Conservation (phyloP, 2,797 vertebrate genomes). For the Todus mexicanus region DNA sequence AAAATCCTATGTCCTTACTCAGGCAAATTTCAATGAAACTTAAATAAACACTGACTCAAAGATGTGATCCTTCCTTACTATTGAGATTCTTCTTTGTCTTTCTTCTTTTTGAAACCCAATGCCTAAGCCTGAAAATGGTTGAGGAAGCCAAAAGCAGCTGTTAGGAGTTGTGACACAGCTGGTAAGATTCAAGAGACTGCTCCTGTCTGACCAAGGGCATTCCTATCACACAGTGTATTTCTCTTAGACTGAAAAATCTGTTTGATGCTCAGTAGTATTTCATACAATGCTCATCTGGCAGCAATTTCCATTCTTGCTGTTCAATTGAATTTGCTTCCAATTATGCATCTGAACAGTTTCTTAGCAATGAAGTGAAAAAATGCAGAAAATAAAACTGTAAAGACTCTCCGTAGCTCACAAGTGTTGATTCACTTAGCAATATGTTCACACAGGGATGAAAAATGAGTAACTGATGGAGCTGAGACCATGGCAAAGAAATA, state of each 20-base stretch:
- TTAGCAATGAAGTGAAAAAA: not conserved
- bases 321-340: not conserved
- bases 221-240: not conserved
- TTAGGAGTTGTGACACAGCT: not conserved
- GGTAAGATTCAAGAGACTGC: not conserved
- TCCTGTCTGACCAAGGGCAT: not conserved
- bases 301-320: not conserved
- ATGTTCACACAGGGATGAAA: not conserved
- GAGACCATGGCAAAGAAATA: not conserved
- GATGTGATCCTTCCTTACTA: not conserved
- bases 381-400: not conserved
- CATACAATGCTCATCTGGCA: not conserved
- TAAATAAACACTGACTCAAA: not conserved
- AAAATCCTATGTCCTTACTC: not conserved
- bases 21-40: not conserved
- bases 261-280: not conserved
- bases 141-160: not conserved
- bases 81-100: not conserved
- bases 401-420: not conserved
- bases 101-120: not conserved
- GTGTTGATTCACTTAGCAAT: not conserved
- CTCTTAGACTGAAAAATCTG: not conserved
- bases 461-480: not conserved
- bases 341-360: not conserved
- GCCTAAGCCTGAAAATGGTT: not conserved